Evolutionary conservation across 1,140 invertebrate genomes (phyloP).

Genomic region (Anoplolepis gracilipes): DNA sequence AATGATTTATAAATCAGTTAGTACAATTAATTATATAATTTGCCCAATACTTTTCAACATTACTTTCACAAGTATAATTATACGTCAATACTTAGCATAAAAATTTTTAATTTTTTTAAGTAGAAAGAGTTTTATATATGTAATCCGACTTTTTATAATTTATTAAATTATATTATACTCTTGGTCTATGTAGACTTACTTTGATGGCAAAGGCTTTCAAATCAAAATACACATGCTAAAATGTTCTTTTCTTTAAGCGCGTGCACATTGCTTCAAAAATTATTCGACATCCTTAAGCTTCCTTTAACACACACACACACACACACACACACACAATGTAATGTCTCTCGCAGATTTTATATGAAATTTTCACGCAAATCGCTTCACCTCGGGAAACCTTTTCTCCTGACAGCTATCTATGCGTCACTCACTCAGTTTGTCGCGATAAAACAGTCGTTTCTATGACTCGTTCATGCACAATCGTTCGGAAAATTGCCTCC

Average conservation of each 20-base stretch:
- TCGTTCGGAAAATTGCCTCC: constrained; percentile 39
- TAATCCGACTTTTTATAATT: neutral
- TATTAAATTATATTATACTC: constrained; percentile 9
- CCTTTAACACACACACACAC: no score
- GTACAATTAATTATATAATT: neutral
- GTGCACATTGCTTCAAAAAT: constrained; percentile 10
- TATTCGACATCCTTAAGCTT: neutral
- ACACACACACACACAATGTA: neutral
- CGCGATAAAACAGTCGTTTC: constrained; percentile 25
- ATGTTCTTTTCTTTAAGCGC: neutral
- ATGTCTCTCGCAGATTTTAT: neutral
- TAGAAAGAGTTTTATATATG: neutral
- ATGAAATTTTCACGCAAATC: neutral
- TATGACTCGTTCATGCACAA: constrained; percentile 30
- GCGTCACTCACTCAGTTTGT: constrained; percentile 4
- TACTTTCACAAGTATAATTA: neutral
- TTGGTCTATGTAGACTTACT: constrained; percentile 2
- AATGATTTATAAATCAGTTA: neutral
- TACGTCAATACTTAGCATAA: neutral
- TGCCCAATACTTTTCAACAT: neutral
- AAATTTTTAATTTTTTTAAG: neutral
- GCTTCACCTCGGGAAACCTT: neutral
- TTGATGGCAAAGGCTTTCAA: neutral
- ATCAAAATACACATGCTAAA: constrained; percentile 12
- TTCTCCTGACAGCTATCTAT: neutral